Evolutionary conservation across 2,888 invertebrate species (phyloP), one percentile per base, ranked within the genome.

Genomic region (Microplitis deprimator): DNA sequence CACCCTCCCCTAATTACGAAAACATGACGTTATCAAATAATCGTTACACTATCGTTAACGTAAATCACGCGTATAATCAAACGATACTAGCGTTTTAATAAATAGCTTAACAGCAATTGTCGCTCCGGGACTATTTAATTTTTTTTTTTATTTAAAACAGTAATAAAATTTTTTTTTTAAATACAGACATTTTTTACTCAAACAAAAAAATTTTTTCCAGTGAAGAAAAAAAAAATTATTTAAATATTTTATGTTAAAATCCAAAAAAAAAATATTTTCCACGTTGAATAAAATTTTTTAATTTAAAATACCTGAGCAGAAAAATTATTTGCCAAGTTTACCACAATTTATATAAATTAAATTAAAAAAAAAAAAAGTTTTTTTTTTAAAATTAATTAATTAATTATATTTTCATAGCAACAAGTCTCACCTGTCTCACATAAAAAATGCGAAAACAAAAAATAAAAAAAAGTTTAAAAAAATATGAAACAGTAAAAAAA

Each of bases 11-110:
- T 50, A 50, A 50, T 50, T 50, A 50, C 13, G 50, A 10, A 50
- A 50, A 50, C 50, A 50, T 50, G 50, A 50, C 50, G 50, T 50
- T 50, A 50, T 50, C 50, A 50, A 50, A 50, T 50, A 50, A 50
- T 50, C 50, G 50, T 50, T 50, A 50, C 8, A 50, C 13, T 10
- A 50, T 50, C 50, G 50, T 50, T 50, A 50, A 50, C 50, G 50
- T 8, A 13, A 50, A 50, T 50, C 50, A 50, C 50, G 50, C 50
- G 50, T 50, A 13, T 50, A 50, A 50, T 50, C 50, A 50, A 50
- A 50, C 50, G 50, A 50, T 50, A 50, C 50, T 50, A 13, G 50
- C 1, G 13, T 50, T 50, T 50, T 10, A 50, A 50, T 50, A 50
- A 50, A 50, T 50, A 50, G 13, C 50, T 50, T 50, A 50, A 50